These are phyloP conservation scores for Ormyrus rosae DNA, from an alignment of 2,888 invertebrate species.

Conservation along the genomic window DNA sequence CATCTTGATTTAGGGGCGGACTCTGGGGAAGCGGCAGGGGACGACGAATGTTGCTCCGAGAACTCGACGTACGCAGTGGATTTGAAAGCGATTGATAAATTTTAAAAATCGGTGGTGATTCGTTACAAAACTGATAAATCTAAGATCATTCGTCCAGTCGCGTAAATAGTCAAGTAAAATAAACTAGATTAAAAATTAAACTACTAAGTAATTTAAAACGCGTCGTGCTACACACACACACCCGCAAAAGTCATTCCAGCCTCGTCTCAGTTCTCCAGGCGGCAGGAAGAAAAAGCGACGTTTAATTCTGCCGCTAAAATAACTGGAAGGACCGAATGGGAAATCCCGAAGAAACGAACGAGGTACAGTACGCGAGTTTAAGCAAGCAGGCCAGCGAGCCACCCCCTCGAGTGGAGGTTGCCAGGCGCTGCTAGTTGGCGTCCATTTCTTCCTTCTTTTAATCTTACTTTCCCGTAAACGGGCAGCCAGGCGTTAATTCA, in stretches of 20 bases:
- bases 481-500: slow-evolving; percentile 75
- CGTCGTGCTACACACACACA: too few species aligned
- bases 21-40: too few species aligned
- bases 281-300: slow-evolving; percentile 24
- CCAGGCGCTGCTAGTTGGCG: slow-evolving; percentile 59
- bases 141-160: too few species aligned
- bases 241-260: too few species aligned
- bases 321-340: slow-evolving; percentile 45
- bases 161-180: too few species aligned
- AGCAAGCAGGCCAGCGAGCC: slow-evolving; percentile 56
- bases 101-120: too few species aligned
- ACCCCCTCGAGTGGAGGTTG: slow-evolving; percentile 32
- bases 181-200: too few species aligned
- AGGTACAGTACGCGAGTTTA: slow-evolving; percentile 55
- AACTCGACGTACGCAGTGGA: too few species aligned
- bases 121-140: too few species aligned
- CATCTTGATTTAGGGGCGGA: not conserved
- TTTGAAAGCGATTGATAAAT: too few species aligned
- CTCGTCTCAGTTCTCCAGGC: not conserved
- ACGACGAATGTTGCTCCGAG: too few species aligned
- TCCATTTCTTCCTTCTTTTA: slow-evolving; percentile 75
- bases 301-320: slow-evolving; percentile 51
- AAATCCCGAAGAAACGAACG: slow-evolving; percentile 46
- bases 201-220: too few species aligned
- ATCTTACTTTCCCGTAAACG: slow-evolving; percentile 75